Percentiles rank a stretch among this genome's conserved stretches.
These are phyloP conservation scores for Notodonta dromedarius DNA, from an alignment of 2,888 invertebrate genomes.

Conservation along the genomic window DNA sequence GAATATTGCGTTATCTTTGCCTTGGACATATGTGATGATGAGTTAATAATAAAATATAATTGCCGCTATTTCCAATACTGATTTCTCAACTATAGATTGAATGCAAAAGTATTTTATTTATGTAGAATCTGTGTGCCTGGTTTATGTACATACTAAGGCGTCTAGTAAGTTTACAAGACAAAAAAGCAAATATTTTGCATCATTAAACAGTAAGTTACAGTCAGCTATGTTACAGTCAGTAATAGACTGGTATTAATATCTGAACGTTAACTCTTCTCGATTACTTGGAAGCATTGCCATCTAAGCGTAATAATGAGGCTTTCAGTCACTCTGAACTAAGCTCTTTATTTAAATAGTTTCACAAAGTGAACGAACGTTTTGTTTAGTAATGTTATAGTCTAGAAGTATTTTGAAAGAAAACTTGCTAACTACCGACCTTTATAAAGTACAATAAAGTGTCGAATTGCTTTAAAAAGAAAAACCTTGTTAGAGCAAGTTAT, in stretches of 20 bases:
- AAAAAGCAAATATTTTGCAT: not conserved
- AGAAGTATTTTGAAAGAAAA: slow-evolving; percentile 19
- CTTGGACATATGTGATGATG: slow-evolving; percentile 4
- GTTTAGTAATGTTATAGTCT: slow-evolving; percentile 17
- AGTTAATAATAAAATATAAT: not conserved
- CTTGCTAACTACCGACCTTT: slow-evolving; percentile 21
- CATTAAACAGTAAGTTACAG: not conserved
- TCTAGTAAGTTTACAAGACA: too few species aligned
- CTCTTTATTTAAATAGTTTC: slow-evolving; percentile 29
- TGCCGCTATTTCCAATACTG: not conserved
- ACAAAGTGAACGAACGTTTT: slow-evolving; percentile 26
- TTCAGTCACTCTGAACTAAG: slow-evolving; percentile 23
- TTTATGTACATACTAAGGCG: not conserved
- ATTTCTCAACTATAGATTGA: not conserved
- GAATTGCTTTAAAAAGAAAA: slow-evolving; percentile 1
- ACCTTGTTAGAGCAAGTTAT: slow-evolving; percentile 5
- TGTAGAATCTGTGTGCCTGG: too few species aligned
- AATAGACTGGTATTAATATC: not conserved
- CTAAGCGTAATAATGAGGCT: slow-evolving; percentile 21
- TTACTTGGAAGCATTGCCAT: slow-evolving; percentile 20
- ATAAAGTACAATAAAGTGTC: slow-evolving; percentile 17
- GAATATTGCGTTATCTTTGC: slow-evolving; percentile 15
- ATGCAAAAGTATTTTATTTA: not conserved
- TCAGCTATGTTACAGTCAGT: not conserved
- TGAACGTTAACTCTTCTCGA: slow-evolving; percentile 18